Percentiles rank a stretch among this genome's conserved stretches.
phyloP scores from a whole-genome alignment of 2,888 invertebrate species.

The Orchesellides sinensis region DNA sequence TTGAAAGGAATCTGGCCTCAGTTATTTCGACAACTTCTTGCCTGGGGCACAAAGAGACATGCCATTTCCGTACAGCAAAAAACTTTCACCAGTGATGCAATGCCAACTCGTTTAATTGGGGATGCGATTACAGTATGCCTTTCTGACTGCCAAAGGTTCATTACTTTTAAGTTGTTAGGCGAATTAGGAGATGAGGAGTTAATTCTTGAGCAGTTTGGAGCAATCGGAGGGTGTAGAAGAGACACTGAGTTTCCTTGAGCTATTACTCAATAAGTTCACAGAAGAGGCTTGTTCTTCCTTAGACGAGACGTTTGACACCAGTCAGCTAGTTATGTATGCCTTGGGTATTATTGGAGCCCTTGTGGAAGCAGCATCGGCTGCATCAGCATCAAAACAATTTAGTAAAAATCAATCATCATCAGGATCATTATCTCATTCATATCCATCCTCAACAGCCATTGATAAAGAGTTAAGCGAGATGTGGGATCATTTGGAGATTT shows the following conservation, averaged over 20 bases:
- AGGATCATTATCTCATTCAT: too few species aligned
- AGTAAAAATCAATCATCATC: not conserved
- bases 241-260: constrained; percentile 64
- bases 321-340: constrained; percentile 62
- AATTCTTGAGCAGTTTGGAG: constrained; percentile 65
- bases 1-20: constrained; percentile 32
- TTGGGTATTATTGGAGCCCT: constrained; percentile 68
- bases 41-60: constrained; percentile 44
- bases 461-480: constrained; percentile 28
- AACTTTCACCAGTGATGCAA: constrained; percentile 39
- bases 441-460: constrained; percentile 2
- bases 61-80: not conserved
- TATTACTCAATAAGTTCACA: constrained; percentile 67
- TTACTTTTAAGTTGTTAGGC: constrained; percentile 67
- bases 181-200: constrained; percentile 65
- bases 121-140: constrained; percentile 28
- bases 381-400: not conserved
- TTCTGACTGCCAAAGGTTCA: constrained; percentile 50
- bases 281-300: constrained; percentile 21
- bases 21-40: constrained; percentile 47
- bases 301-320: constrained; percentile 61
- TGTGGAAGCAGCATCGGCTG: constrained; percentile 57
- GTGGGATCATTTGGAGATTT: constrained; percentile 62
- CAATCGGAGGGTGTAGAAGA: constrained; percentile 52
- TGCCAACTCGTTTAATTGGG: constrained; percentile 34